Percentiles rank a stretch among this genome's conserved stretches.
phyloP scores from a whole-genome alignment of 1,140 invertebrate species.

The Drosophila insularis region DNA sequence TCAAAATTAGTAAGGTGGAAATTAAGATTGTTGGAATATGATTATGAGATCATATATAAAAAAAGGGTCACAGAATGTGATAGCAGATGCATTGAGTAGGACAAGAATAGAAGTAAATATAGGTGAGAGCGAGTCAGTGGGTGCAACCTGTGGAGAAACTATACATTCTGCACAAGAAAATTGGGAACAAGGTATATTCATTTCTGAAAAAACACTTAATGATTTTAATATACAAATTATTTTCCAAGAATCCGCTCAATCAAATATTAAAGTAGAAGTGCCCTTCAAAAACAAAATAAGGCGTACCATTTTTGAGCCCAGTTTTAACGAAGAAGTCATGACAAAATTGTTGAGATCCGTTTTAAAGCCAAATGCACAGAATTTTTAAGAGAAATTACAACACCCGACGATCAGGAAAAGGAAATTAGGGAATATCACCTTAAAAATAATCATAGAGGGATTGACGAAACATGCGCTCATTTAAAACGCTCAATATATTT shows the following conservation, averaged over 20 bases:
- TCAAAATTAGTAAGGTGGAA: too few species aligned
- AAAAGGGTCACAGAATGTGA: too few species aligned
- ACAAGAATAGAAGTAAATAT: not conserved
- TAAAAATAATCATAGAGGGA: constrained; percentile 13
- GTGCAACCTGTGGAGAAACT: too few species aligned
- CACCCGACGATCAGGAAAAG: not conserved
- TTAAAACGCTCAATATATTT: constrained; percentile 14
- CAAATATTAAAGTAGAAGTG: too few species aligned
- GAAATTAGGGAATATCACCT: too few species aligned
- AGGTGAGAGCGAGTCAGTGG: too few species aligned
- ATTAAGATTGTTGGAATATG: constrained; percentile 6
- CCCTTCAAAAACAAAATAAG: constrained; percentile 11
- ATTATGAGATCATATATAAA: not conserved
- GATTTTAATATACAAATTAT: constrained; percentile 5
- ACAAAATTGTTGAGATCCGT: not conserved
- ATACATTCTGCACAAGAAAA: too few species aligned
- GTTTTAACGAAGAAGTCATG: not conserved
- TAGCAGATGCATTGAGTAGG: constrained; percentile 24
- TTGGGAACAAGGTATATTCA: not conserved
- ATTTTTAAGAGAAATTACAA: constrained; percentile 7
- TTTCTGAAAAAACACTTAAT: constrained; percentile 10
- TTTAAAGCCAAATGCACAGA: not conserved
- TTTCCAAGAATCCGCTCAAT: too few species aligned
- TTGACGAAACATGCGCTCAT: constrained; percentile 8
- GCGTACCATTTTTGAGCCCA: not conserved